Conservation (phyloP, 2,113 vertebrate genomes). For the Sceloporus tristichus region DNA sequence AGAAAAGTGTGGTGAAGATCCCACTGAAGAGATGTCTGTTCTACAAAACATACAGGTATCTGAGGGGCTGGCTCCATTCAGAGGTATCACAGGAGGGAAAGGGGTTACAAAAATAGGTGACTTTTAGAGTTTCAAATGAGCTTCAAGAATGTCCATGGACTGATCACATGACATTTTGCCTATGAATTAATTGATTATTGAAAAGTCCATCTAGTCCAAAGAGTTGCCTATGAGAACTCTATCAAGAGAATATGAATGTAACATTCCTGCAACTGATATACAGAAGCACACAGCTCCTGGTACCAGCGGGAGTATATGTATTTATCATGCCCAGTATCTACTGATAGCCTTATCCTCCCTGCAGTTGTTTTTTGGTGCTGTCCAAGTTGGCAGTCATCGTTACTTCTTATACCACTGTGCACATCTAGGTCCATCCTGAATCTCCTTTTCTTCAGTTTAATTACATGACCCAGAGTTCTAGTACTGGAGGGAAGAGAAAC, state of each 20-base stretch:
- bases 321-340: not conserved
- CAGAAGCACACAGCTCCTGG: not conserved
- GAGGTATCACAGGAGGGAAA: too few species aligned
- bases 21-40: conserved; percentile 94
- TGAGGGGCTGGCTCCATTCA: not conserved
- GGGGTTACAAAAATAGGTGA: not conserved
- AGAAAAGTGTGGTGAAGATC: conserved; percentile 92
- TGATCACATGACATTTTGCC: not conserved
- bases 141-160: not conserved
- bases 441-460: not conserved
- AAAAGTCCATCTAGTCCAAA: not conserved
- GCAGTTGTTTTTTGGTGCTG: not conserved
- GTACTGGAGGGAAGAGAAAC: not conserved
- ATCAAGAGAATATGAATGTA: not conserved
- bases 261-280: not conserved
- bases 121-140: not conserved
- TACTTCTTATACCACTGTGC: not conserved
- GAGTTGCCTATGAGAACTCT: not conserved
- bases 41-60: conserved; percentile 90
- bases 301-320: not conserved
- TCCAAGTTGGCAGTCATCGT: not conserved
- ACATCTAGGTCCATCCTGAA: not conserved
- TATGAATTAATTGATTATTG: not conserved
- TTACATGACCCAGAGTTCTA: not conserved
- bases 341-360: not conserved